Base-by-base conservation (phyloP, 2,797 vertebrate genomes). In the Ceyx erithaca region DNA sequence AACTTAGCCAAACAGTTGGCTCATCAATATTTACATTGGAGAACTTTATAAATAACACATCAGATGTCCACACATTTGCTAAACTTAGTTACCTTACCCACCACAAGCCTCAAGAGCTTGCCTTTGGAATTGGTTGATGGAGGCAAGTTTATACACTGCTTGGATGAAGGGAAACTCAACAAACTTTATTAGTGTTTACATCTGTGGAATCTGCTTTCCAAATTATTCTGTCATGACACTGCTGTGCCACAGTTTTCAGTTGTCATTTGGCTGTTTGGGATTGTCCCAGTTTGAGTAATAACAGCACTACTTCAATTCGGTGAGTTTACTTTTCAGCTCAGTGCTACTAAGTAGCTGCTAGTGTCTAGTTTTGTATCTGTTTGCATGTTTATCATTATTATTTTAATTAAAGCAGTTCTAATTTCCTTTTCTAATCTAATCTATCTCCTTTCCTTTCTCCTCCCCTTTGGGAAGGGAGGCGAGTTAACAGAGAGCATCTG, bases 1-100 rank as follows among this genome's bases (percentile, higher is more conserved):
- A 91, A 86, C 52, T 62, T 59, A 89, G 80, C 30, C 41, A 48
- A 95, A 90, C 79, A 83, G 48, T 22, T 92, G 88, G 46, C 33
- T 95, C 86, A 91, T 90, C 79, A 93, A 90, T 94, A 95, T 96
- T 96, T 94, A 92, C 54, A 48, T 26, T 1, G 4, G 58, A 87
- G 87, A 67, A 54, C 64, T 94, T 94, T 93, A 91, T 92, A 96
- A 96, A 96, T 90, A 93, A 94, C 23, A 21, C 67, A 87, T 84
- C 40, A 71, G 30, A 31, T 91, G 92, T 92, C 59, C 31, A 41
- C 14, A 70, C 57, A 37, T 91, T 87, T 75, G 30, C 69, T 93
- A 91, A 87, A 52, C 13, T 87, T 87, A 73, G 51, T 81, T 62
- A 54, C 25, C 63, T 54, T 64, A 90, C 31, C n/a, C 23, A 79